Base-by-base conservation (phyloP, 2,888 invertebrate genomes). In the Euclidia mi region DNA sequence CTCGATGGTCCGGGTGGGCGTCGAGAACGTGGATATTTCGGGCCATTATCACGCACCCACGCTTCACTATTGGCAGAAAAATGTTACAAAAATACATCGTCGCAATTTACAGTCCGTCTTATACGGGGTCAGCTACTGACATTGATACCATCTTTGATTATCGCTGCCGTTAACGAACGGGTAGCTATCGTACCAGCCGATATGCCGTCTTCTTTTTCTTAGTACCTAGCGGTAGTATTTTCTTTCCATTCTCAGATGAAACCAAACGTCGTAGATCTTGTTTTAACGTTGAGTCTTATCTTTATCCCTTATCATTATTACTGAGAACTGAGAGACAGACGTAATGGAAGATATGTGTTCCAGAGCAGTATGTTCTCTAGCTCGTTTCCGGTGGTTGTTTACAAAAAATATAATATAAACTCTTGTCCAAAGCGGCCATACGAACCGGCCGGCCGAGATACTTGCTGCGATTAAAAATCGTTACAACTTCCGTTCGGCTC, bases 401-500 rank as follows among this genome's bases (percentile, higher is more conserved):
- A 92, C 88, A 93, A 92, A 91, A 92, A 89, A 86, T 79, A 85
- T 81, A 87, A 81, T 85, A 88, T 83, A 89, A 88, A 90, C 89
- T 88, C 81, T 84, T 87, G 89, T 88, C 88, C 87, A 79, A 85
- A 85, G 86, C 84, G 81, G 79, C 83, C 80, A 78, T 83, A 84
- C 83, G 83, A 84, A 90, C 90, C 82, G 87, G 85, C 87, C 89
- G 81, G 82, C 82, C 85, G 82, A 92, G 92, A 94, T 93, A 92
- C 91, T 91, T 88, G 90, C 84, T 84, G 86, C 92, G 93, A 94
- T 94, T 93, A 93, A 94, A 93, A 93, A 92, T 93, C 90, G 92
- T 92, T 92, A 92, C 93, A 93, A 93, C 94, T 93, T 94, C 94
- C 94, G 94, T 92, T 94, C 87, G 89, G 82, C 82, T 84, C 86